phyloP scores from a whole-genome alignment of 92 coral and sea anemone genomes.

The Epizoanthus fatuus region DNA sequence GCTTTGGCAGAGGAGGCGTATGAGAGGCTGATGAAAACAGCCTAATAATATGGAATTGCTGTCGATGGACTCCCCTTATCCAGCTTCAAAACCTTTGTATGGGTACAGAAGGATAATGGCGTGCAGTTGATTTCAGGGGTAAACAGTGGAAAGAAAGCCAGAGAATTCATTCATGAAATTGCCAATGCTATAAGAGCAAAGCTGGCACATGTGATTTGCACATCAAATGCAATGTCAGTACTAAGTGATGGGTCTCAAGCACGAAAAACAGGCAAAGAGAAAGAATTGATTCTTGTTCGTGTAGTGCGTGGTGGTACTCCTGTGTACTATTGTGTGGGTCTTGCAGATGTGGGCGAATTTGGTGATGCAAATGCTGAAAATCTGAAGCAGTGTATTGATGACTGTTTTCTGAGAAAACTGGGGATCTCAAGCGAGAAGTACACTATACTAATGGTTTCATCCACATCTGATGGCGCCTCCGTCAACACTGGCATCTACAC shows the following conservation, averaged over 20 bases:
- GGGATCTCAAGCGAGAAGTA: conserved; percentile 42
- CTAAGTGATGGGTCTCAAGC: conserved; percentile 56
- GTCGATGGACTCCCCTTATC: conserved; percentile 35
- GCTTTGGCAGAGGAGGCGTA: conserved; percentile 34
- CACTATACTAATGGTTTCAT: conserved; percentile 39
- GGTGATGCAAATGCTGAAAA: conserved; percentile 50
- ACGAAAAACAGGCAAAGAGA: conserved; percentile 48
- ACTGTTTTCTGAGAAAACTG: conserved; percentile 39
- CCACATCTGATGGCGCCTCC: conserved; percentile 59
- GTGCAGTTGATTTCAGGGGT: conserved; percentile 24
- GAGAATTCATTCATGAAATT: conserved; percentile 43
- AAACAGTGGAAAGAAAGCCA: conserved; percentile 36
- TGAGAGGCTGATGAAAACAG: conserved; percentile 33
- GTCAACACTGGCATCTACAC: conserved; percentile 59
- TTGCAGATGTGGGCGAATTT: conserved; percentile 52
- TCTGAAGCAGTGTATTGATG: conserved; percentile 42
- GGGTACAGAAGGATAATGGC: conserved; percentile 39
- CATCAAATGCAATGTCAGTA: conserved; percentile 20
- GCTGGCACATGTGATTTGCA: conserved; percentile 30
- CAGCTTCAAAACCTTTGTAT: conserved; percentile 32
- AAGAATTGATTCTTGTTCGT: conserved; percentile 51
- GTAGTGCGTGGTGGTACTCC: conserved; percentile 51
- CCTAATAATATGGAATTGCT: conserved; percentile 38
- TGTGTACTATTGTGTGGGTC: conserved; percentile 51
- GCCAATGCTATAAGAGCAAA: conserved; percentile 39